These are phyloP conservation scores for Rhinatrema bivittatum DNA, from an alignment of 2,797 vertebrate species.

Conservation along the genomic window DNA sequence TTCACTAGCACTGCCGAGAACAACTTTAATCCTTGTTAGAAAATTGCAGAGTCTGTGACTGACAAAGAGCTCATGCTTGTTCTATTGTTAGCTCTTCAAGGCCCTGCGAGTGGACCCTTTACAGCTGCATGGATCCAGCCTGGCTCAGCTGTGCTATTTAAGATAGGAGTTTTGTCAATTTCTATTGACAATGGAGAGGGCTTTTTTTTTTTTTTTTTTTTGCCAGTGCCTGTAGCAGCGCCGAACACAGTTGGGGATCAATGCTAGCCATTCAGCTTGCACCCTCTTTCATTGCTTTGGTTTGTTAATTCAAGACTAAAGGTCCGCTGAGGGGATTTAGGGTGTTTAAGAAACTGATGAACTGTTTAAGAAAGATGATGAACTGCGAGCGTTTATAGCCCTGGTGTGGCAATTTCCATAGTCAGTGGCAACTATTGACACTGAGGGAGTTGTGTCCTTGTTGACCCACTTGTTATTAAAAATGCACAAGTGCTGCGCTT, in stretches of 20 bases:
- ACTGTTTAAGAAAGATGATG: constrained; percentile 74
- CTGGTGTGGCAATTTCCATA: constrained; percentile 71
- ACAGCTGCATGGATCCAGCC: constrained; percentile 67
- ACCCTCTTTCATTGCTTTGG: constrained; percentile 68
- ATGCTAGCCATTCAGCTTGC: constrained; percentile 71
- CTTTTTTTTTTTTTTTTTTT: constrained; percentile 73
- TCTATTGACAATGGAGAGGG: constrained; percentile 64
- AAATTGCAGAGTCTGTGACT: constrained; percentile 68
- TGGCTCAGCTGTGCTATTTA: constrained; percentile 70
- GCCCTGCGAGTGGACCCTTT: constrained; percentile 62
- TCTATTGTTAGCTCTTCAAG: constrained; percentile 56
- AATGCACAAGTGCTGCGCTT: constrained; percentile 65
- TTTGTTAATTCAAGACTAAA: constrained; percentile 79
- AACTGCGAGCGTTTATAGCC: constrained; percentile 71
- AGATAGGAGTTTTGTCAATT: constrained; percentile 68
- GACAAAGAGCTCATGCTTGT: constrained; percentile 75
- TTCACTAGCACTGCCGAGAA: constrained; percentile 60
- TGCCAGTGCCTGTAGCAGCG: constrained; percentile 63
- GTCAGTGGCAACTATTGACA: constrained; percentile 63
- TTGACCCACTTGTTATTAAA: constrained; percentile 89
- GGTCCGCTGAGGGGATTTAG: constrained; percentile 67
- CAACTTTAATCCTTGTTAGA: constrained; percentile 79
- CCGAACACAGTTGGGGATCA: constrained; percentile 68
- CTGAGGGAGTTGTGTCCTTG: constrained; percentile 73
- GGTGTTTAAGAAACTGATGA: constrained; percentile 72